A percentile compares a stretch with the other conserved stretches of the same genome.
Conservation (phyloP, 1,140 invertebrate genomes). For the Centruroides sculpturatus region DNA sequence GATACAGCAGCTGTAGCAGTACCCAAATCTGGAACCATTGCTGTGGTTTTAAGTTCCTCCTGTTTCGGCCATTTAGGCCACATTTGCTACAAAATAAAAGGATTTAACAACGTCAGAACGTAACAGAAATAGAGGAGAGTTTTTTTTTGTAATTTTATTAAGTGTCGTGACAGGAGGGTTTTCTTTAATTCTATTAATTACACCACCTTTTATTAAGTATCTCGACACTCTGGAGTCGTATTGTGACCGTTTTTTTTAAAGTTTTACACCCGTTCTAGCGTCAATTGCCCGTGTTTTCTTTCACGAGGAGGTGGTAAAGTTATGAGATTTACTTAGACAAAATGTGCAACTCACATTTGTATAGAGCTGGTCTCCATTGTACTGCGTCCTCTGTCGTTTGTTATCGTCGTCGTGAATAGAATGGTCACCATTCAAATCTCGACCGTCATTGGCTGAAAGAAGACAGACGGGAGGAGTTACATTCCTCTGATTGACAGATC, state of each 20-base stretch:
- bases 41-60: constrained; percentile 13
- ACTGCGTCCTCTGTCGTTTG: constrained; percentile 67
- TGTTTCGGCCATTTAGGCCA: constrained; percentile 19
- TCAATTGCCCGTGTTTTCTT: no score
- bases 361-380: constrained; percentile 70
- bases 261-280: no score
- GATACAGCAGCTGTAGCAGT: constrained; percentile 6
- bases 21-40: constrained; percentile 13
- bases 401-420: constrained; percentile 54
- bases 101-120: neutral
- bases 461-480: neutral
- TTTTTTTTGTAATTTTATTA: no score
- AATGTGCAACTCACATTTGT: constrained; percentile 53
- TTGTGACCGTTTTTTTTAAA: no score
- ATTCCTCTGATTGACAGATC: no score
- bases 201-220: no score
- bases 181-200: no score
- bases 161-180: no score
- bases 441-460: constrained; percentile 4
- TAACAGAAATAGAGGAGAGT: no score
- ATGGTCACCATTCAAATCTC: constrained; percentile 26
- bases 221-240: no score
- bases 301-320: no score
- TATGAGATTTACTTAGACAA: no score
- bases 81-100: constrained; percentile 15